phyloP scores from a whole-genome alignment of 2,888 invertebrate species.

The Chymomyza amoena region DNA sequence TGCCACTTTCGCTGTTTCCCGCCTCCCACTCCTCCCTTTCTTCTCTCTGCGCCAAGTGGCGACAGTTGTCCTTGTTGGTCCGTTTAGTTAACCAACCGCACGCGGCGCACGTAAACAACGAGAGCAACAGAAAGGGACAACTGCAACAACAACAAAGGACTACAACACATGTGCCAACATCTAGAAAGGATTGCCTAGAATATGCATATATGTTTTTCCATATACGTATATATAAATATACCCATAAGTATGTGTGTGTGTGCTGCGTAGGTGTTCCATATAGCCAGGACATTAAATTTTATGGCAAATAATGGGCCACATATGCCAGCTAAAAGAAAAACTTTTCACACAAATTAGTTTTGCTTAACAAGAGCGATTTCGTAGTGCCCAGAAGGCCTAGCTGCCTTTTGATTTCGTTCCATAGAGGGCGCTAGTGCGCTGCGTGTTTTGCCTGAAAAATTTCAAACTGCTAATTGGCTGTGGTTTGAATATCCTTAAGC shows the following conservation, averaged over 20 bases:
- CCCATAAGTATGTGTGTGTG: slow-evolving; percentile 11
- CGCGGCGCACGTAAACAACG: slow-evolving; percentile 47
- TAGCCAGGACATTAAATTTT: slow-evolving; percentile 57
- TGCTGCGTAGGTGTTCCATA: slow-evolving; percentile 35
- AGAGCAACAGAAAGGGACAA: neutral
- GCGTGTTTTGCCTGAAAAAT: slow-evolving; percentile 29
- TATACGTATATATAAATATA: neutral
- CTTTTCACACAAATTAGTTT: slow-evolving; percentile 66
- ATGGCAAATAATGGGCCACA: slow-evolving; percentile 68
- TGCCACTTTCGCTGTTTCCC: neutral
- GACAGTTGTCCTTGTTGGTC: slow-evolving; percentile 26
- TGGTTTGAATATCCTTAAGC: slow-evolving; percentile 16
- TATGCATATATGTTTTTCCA: neutral
- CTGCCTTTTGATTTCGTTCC: slow-evolving; percentile 35
- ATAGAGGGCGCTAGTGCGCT: slow-evolving; percentile 2
- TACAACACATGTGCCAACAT: slow-evolving; percentile 5
- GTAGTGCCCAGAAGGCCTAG: neutral
- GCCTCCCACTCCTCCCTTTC: neutral
- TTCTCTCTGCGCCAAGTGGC: neutral
- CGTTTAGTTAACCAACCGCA: slow-evolving; percentile 60
- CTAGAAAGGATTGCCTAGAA: neutral
- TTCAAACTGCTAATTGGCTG: slow-evolving; percentile 65
- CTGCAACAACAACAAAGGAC: slow-evolving; percentile 27
- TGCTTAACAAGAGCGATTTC: slow-evolving; percentile 22
- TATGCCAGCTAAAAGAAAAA: slow-evolving; percentile 53